Conservation (phyloP, 2,113 vertebrate genomes). For the Xiphophorus hellerii region DNA sequence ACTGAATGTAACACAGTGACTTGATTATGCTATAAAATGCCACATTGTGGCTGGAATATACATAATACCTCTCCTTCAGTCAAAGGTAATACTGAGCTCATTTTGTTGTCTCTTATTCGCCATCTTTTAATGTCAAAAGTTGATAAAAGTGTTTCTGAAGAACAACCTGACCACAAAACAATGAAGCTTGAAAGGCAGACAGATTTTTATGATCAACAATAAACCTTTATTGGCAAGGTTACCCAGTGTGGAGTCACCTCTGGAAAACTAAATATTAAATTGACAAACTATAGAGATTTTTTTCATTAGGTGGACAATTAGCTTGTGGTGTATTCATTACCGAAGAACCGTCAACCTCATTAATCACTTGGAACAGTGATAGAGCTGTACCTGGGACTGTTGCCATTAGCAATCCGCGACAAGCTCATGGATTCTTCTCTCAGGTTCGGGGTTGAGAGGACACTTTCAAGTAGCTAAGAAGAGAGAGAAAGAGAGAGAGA, state of each 20-base stretch:
- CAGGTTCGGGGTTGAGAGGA: neutral
- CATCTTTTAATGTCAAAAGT: neutral
- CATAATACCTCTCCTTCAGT: neutral
- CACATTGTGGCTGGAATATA: too few relatives aligned
- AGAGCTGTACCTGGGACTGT: slow-evolving; percentile 49
- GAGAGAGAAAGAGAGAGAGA: too few relatives aligned
- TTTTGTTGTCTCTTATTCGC: neutral
- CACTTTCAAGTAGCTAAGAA: neutral
- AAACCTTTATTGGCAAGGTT: slow-evolving; percentile 63
- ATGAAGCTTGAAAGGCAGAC: neutral
- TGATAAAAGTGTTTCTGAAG: slow-evolving; percentile 13
- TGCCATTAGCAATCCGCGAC: slow-evolving; percentile 23
- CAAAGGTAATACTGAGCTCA: slow-evolving; percentile 4
- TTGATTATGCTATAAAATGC: too few relatives aligned
- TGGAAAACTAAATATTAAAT: slow-evolving; percentile 65
- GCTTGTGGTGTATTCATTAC: slow-evolving; percentile 72
- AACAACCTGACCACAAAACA: slow-evolving; percentile 11
- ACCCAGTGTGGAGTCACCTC: slow-evolving; percentile 65
- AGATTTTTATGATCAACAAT: slow-evolving; percentile 37
- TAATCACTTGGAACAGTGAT: slow-evolving; percentile 70
- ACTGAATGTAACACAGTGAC: too few relatives aligned
- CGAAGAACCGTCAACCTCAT: slow-evolving; percentile 63
- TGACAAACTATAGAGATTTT: slow-evolving; percentile 72
- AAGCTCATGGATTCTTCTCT: slow-evolving; percentile 3
- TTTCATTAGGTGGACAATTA: slow-evolving; percentile 78